Percentiles rank a stretch among this genome's conserved stretches.
These are phyloP conservation scores for Oenanthe oenanthe DNA, from an alignment of 2,113 vertebrate species.

Conservation along the genomic window DNA sequence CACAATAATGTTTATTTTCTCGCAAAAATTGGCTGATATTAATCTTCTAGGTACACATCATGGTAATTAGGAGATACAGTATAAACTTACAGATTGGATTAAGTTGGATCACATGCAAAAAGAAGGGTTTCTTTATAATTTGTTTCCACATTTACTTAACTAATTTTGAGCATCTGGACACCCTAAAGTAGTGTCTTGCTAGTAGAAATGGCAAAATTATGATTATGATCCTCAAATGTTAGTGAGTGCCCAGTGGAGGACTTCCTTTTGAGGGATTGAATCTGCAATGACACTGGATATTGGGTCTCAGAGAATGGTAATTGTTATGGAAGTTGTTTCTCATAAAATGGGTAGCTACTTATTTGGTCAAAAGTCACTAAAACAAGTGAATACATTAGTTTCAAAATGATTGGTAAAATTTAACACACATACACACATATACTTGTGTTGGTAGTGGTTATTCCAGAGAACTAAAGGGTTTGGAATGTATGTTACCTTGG, in stretches of 20 bases:
- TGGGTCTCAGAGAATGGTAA: neutral
- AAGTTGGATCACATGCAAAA: neutral
- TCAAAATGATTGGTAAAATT: neutral
- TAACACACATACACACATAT: neutral
- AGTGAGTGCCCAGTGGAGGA: neutral
- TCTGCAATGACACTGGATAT: neutral
- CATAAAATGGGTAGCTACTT: neutral
- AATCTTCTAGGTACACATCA: neutral
- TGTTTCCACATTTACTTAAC: neutral
- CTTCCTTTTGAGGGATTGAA: neutral
- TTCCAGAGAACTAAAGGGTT: neutral
- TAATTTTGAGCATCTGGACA: neutral
- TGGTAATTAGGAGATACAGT: neutral
- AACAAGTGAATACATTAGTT: neutral
- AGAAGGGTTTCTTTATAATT: neutral
- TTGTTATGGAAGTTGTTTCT: neutral
- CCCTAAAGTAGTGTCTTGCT: neutral
- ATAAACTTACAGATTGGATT: neutral
- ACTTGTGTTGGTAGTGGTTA: neutral
- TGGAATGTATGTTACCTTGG: neutral
- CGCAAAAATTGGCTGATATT: neutral
- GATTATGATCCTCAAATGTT: neutral
- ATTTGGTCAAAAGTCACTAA: neutral
- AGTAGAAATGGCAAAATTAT: neutral
- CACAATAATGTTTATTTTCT: neutral